Conservation (phyloP, 2,797 vertebrate genomes). For the Sarcoramphus papa region DNA sequence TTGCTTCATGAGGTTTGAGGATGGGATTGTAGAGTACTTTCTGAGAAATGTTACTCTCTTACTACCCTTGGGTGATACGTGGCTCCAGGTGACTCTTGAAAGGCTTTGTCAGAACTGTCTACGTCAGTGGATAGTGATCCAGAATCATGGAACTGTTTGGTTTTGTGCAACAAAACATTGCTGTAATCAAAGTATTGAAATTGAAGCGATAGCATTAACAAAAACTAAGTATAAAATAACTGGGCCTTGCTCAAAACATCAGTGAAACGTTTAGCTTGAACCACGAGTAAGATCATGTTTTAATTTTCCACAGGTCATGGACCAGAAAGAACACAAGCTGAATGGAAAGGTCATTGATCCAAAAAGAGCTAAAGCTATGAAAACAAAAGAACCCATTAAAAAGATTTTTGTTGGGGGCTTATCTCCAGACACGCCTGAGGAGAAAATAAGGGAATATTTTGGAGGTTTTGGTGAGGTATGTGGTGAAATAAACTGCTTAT, state of each 20-base stretch:
- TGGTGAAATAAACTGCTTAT: neutral
- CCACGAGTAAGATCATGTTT: neutral
- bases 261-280: neutral
- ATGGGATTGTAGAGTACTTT: neutral
- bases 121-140: neutral
- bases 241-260: neutral
- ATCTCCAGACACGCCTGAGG: slow-evolving; percentile 96
- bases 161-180: neutral
- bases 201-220: neutral
- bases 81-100: neutral
- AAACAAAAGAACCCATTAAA: slow-evolving; percentile 96
- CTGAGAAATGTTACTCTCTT: neutral
- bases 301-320: slow-evolving; percentile 82
- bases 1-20: neutral
- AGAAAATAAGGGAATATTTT: slow-evolving; percentile 98
- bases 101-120: neutral
- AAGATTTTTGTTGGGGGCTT: slow-evolving; percentile 99
- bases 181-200: neutral
- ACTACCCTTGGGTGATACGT: neutral
- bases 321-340: slow-evolving; percentile 96
- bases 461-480: slow-evolving; percentile 92
- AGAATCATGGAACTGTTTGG: neutral
- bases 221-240: neutral
- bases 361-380: slow-evolving; percentile 99
- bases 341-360: slow-evolving; percentile 99